Conservation (phyloP, 2,797 vertebrate genomes). For the Simalia tracyae region DNA sequence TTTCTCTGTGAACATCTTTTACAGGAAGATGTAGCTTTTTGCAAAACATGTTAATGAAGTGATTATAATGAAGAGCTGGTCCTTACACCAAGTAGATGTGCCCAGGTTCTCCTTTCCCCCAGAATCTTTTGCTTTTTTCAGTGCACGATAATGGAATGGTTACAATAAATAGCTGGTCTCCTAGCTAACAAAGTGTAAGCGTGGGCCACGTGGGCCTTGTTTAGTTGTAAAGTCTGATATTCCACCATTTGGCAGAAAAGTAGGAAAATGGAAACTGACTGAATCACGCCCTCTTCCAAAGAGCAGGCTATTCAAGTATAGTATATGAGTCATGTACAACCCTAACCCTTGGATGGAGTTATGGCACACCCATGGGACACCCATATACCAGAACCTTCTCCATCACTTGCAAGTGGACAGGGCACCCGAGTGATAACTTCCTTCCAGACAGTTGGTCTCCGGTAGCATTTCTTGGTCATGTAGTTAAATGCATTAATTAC, state of each 20-base stretch:
- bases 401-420: not conserved
- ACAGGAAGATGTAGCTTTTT: not conserved
- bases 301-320: not conserved
- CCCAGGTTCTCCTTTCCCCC: too few species aligned
- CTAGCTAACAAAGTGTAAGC: not conserved
- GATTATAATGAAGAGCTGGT: not conserved
- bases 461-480: not conserved
- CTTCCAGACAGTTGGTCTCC: not conserved
- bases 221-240: not conserved
- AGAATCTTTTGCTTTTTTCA: not conserved
- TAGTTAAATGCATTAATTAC: not conserved
- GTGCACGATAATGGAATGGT: not conserved
- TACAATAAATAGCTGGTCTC: not conserved
- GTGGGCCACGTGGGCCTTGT: fast-evolving
- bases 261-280: too few species aligned
- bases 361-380: too few species aligned
- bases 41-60: not conserved
- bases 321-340: not conserved
- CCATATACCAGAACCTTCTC: too few species aligned
- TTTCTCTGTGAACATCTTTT: not conserved
- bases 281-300: not conserved
- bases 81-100: too few species aligned
- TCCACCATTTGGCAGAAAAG: not conserved
- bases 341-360: not conserved
- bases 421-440: not conserved